Percentiles rank a stretch among this genome's conserved stretches.
These are phyloP conservation scores for Callithrix jacchus DNA, from an alignment of 2,113 vertebrate genomes.

Conservation along the genomic window DNA sequence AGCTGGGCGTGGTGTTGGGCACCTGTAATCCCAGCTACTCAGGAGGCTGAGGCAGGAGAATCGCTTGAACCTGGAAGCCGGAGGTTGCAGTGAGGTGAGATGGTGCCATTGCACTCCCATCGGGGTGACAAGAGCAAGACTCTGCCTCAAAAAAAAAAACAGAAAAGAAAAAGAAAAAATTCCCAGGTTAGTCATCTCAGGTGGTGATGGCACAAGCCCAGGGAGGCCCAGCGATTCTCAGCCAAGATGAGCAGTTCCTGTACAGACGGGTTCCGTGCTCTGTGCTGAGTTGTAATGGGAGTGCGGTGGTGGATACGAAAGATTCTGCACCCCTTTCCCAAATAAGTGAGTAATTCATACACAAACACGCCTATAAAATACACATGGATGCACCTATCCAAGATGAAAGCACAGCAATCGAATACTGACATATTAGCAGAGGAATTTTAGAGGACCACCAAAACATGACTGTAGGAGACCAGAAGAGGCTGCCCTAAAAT, in stretches of 20 bases:
- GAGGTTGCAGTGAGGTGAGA: too few species aligned
- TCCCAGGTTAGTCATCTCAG: not conserved
- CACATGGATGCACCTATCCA: not conserved
- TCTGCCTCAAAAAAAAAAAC: too few species aligned
- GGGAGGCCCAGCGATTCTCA: not conserved
- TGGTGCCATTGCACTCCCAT: too few species aligned
- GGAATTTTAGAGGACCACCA: not conserved
- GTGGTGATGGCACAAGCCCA: not conserved
- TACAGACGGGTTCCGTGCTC: fast-evolving
- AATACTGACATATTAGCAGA: not conserved
- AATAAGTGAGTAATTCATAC: not conserved
- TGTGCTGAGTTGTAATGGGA: not conserved
- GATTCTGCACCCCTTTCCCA: not conserved
- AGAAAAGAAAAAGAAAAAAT: too few species aligned
- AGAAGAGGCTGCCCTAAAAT: not conserved
- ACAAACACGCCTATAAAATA: not conserved
- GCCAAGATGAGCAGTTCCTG: not conserved
- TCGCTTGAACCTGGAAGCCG: too few species aligned
- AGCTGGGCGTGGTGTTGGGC: fast-evolving
- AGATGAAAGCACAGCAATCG: not conserved
- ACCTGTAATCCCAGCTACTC: too few species aligned
- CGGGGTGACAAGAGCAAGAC: too few species aligned
- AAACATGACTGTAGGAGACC: not conserved
- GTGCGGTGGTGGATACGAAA: not conserved
- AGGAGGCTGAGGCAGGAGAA: too few species aligned